Base-by-base conservation (phyloP, 2,797 vertebrate species). In the Catamblyrhynchus diadema region DNA sequence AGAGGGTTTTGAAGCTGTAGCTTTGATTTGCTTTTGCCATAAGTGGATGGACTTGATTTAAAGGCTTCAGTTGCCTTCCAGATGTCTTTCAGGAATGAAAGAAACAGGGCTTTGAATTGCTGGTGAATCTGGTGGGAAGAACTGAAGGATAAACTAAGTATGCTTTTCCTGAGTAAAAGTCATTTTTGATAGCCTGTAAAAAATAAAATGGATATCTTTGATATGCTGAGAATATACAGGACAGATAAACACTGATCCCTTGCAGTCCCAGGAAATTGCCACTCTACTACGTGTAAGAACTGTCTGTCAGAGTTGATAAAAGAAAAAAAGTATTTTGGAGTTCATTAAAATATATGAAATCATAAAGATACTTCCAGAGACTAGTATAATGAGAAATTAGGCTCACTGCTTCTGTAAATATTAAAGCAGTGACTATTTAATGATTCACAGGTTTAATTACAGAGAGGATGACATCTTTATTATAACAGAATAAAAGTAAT, bases 261-360 rank as follows among this genome's bases (percentile, higher is more conserved):
- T 66, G 39, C 10, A 92, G 54, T 56, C 12, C 24, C 18, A 73
- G 41, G 22, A 19, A 60, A 33, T 13, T 85, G 19, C 5, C 5
- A 0, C 33, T 78, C 22, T 48, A 91, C 13, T 64, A 32, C 24
- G 41, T 37, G 19, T 22, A 66, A 67, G 41, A 91, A 50, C 11
- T 82, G n/a, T 56, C n/a, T 75, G 33, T 25, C 19, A 89, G 32
- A 56, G 14, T 51, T 59, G 25, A 60, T 79, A 44, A 18, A 69
- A 59, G 30, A 66, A 70, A 21, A 75, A n/a, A 1, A 5, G 5
- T 62, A 16, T 70, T 87, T 85, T 62, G 35, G 32, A 87, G 19
- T 48, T 89, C 66, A 91, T 93, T 87, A 77, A 87, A 93, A 89
- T 82, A 56, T 19, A 53, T 85, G 81, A 80, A 85, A 92, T 92